Evolutionary conservation across 1,140 invertebrate genomes (phyloP).

Genomic region (Gonatopus flavifemur): DNA sequence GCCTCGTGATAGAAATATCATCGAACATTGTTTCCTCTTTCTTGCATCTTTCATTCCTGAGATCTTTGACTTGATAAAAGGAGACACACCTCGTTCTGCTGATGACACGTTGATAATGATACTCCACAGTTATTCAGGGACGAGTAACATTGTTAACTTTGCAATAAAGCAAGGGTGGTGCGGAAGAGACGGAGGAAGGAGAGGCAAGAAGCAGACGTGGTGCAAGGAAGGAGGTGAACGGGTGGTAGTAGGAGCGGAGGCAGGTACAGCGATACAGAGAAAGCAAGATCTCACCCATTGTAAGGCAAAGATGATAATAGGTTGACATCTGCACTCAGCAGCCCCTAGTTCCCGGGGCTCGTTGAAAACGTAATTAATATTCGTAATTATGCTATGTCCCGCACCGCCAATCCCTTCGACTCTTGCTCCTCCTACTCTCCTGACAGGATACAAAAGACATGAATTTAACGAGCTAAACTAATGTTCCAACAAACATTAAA

Average conservation of each 20-base stretch:
- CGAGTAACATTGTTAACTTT: constrained; percentile 58
- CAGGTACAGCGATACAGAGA: constrained; percentile 32
- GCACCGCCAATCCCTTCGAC: constrained; percentile 21
- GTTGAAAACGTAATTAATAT: constrained; percentile 57
- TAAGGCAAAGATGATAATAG: constrained; percentile 55
- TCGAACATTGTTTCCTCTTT: no score
- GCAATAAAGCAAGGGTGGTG: constrained; percentile 45
- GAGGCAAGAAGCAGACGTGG: constrained; percentile 1
- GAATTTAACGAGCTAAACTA: no score
- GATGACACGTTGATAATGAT: constrained; percentile 56
- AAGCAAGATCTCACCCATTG: constrained; percentile 46
- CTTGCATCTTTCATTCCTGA: not conserved
- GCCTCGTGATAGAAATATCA: no score
- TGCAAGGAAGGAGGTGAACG: constrained; percentile 1
- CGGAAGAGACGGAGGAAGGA: not conserved
- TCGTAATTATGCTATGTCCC: constrained; percentile 52
- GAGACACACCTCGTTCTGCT: constrained; percentile 30
- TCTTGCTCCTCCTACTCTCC: no score
- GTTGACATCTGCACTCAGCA: constrained; percentile 59
- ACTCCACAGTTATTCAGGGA: constrained; percentile 50
- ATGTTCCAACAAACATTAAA: no score
- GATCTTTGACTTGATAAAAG: constrained; percentile 34
- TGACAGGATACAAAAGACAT: no score
- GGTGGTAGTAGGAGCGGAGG: constrained; percentile 6
- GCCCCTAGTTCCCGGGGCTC: constrained; percentile 44